Conservation (phyloP, 2,888 invertebrate species). For the Synanthedon tipuliformis region DNA sequence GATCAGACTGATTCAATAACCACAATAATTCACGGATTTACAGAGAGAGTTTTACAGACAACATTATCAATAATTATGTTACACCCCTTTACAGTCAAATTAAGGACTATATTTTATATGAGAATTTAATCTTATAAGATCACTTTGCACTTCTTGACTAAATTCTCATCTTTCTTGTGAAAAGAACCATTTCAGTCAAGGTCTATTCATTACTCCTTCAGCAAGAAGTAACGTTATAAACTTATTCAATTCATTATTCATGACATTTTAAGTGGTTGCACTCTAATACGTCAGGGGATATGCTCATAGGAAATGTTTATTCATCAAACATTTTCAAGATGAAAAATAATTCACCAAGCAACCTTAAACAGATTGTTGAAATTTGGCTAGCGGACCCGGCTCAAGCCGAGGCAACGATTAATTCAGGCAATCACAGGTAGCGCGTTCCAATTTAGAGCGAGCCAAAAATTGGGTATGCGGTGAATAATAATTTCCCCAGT, state of each 20-base stretch:
- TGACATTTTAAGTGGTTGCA: neutral
- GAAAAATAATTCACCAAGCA: conserved; percentile 4
- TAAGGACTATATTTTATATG: too few relatives aligned
- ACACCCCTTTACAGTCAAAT: too few relatives aligned
- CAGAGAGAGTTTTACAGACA: too few relatives aligned
- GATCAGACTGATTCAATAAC: too few relatives aligned
- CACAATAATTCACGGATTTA: too few relatives aligned
- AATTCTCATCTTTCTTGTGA: neutral
- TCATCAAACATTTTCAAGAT: neutral
- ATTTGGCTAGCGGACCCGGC: conserved; percentile 2
- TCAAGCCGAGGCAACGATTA: conserved; percentile 26
- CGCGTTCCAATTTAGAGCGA: conserved; percentile 46
- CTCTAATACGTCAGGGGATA: neutral
- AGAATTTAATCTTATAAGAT: neutral
- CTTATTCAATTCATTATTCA: neutral
- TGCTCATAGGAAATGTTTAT: neutral
- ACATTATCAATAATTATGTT: too few relatives aligned
- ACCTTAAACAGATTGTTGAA: conserved; percentile 3
- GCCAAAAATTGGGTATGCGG: conserved; percentile 60
- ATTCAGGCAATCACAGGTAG: conserved; percentile 44
- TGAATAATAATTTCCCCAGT: conserved; percentile 64
- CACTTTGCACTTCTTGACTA: conserved; percentile 1
- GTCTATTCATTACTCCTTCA: neutral
- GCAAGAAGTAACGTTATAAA: neutral
- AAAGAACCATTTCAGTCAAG: neutral